phyloP scores from a whole-genome alignment of 2,888 invertebrate species.

The Azorinus chamasolen region DNA sequence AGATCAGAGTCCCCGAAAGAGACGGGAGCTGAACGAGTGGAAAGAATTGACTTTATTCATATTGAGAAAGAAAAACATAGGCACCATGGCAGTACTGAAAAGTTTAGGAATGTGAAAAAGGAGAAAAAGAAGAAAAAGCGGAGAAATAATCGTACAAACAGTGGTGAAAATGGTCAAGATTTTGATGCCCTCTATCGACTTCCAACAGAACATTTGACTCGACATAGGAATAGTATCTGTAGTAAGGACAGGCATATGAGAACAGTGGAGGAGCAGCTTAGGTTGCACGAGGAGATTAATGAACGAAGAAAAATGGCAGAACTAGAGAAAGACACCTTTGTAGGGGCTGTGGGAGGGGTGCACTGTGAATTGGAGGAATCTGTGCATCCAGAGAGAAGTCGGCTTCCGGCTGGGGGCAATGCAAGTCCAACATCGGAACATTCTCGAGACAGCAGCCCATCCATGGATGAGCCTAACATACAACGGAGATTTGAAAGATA shows the following conservation, averaged over 20 bases:
- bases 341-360: slow-evolving; percentile 68
- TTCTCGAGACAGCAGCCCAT: slow-evolving; percentile 66
- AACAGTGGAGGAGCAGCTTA: slow-evolving; percentile 63
- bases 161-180: slow-evolving; percentile 68
- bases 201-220: slow-evolving; percentile 77
- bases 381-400: slow-evolving; percentile 9
- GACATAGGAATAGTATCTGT: slow-evolving; percentile 57
- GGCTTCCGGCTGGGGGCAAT: slow-evolving; percentile 36
- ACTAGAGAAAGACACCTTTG: slow-evolving; percentile 65
- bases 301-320: slow-evolving; percentile 66
- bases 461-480: slow-evolving; percentile 55
- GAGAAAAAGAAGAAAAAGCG: slow-evolving; percentile 68
- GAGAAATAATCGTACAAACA: slow-evolving; percentile 60
- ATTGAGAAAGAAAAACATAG: slow-evolving; percentile 56
- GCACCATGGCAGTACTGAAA: slow-evolving; percentile 35
- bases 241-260: slow-evolving; percentile 49
- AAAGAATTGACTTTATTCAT: slow-evolving; percentile 53
- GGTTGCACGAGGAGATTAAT: slow-evolving; percentile 67
- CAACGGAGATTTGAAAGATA: slow-evolving; percentile 60
- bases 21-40: slow-evolving; percentile 34
- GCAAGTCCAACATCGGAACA: slow-evolving; percentile 55
- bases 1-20: slow-evolving; percentile 62
- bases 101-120: slow-evolving; percentile 50
- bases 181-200: slow-evolving; percentile 77
- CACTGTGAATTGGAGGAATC: slow-evolving; percentile 49